phyloP scores from a whole-genome alignment of 1,140 invertebrate species.

The Neodiprion lecontei region DNA sequence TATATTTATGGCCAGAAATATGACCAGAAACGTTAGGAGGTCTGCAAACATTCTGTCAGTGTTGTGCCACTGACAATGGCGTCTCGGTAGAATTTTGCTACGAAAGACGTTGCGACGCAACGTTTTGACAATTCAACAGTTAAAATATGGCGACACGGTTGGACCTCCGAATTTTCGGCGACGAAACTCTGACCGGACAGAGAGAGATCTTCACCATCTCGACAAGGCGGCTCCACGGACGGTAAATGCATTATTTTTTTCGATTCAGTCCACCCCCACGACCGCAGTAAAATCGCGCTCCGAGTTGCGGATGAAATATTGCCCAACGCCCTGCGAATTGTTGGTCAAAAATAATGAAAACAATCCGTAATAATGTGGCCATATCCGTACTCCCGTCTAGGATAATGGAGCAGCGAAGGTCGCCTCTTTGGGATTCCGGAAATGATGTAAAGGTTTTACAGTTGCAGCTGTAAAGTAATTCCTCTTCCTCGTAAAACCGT shows the following conservation, averaged over 20 bases:
- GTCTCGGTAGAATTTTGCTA: background rate
- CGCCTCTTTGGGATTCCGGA: background rate
- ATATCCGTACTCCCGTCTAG: constrained; percentile 15
- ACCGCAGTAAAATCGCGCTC: constrained; percentile 44
- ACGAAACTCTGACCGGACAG: background rate
- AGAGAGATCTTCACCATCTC: background rate
- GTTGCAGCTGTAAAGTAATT: constrained; percentile 38
- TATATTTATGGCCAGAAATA: constrained; percentile 57
- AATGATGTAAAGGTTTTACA: constrained; percentile 27
- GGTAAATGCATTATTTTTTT: constrained; percentile 38
- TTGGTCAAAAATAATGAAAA: constrained; percentile 24
- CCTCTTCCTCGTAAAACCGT: constrained; percentile 31
- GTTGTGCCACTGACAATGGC: background rate
- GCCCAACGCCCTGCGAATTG: constrained; percentile 33
- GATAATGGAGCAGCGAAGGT: background rate
- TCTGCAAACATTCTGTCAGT: constrained; percentile 41
- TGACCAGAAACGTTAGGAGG: constrained; percentile 55
- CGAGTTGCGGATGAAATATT: constrained; percentile 28
- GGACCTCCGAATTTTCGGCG: constrained; percentile 26
- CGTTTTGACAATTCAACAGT: background rate
- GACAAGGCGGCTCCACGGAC: constrained; percentile 28
- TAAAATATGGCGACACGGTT: constrained; percentile 24
- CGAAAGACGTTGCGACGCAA: background rate
- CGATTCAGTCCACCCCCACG: constrained; percentile 27
- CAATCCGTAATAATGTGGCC: constrained; percentile 43